A percentile compares a stretch with the other conserved stretches of the same genome.
Evolutionary conservation across 1,140 invertebrate species (phyloP).

Genomic region (Penaeus japonicus): DNA sequence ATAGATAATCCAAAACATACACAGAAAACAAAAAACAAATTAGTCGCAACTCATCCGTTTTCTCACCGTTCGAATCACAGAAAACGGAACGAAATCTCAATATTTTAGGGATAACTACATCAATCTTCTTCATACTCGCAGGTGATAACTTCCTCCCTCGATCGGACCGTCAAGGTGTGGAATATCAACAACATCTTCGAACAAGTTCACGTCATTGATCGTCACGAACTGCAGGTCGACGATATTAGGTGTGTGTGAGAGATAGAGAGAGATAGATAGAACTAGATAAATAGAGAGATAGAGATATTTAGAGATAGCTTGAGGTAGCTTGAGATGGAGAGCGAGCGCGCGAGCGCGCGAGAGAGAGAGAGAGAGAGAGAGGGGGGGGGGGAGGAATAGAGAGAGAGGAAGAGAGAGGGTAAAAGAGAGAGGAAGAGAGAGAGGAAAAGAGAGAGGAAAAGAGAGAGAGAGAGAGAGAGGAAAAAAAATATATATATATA

Average conservation of each 20-base stretch:
- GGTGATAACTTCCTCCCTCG: slow-evolving; percentile 84
- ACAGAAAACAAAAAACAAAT: too few species aligned
- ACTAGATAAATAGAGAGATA: too few species aligned
- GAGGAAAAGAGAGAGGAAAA: neutral
- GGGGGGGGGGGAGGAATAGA: neutral
- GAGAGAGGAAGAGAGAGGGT: neutral
- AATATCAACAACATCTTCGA: slow-evolving; percentile 99
- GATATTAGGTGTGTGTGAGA: slow-evolving; percentile 74
- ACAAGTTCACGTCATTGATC: slow-evolving; percentile 94
- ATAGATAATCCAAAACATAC: too few species aligned
- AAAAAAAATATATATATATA: slow-evolving; percentile 26
- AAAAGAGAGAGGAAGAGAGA: neutral
- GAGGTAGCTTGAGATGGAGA: too few species aligned
- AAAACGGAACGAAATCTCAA: too few species aligned
- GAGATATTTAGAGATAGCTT: too few species aligned
- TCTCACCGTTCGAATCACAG: too few species aligned
- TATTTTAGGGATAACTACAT: neutral
- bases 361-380: neutral
- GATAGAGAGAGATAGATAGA: neutral
- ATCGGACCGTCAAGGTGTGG: slow-evolving; percentile 98
- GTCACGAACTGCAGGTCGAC: slow-evolving; percentile 95
- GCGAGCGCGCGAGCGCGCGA: slow-evolving; percentile 63
- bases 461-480: neutral
- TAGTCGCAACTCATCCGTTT: too few species aligned
- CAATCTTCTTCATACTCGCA: neutral